Evolutionary conservation across 2,888 invertebrate species (phyloP).

Genomic region (Ornithoptera priamus): DNA sequence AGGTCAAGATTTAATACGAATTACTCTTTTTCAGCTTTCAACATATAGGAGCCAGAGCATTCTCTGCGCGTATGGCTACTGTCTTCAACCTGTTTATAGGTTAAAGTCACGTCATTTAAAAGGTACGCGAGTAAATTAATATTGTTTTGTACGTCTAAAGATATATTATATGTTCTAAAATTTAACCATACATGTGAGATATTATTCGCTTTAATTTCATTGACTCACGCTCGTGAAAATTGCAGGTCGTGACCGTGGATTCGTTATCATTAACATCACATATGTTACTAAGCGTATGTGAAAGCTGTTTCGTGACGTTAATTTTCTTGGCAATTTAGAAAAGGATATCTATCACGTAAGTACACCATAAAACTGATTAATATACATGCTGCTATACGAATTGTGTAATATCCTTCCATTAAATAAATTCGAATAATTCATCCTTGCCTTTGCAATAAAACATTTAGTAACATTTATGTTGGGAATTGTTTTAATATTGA

Average conservation of each 20-base stretch:
- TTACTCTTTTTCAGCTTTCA: neutral
- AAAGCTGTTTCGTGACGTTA: constrained; percentile 17
- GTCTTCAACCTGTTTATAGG: neutral
- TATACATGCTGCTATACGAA: too few relatives aligned
- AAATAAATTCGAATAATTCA: too few relatives aligned
- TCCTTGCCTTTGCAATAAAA: too few relatives aligned
- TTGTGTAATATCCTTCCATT: too few relatives aligned
- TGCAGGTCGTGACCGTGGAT: constrained; percentile 8
- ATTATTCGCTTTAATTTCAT: constrained; percentile 11
- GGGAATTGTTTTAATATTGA: too few relatives aligned
- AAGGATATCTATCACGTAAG: constrained; percentile 3
- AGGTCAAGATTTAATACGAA: too few relatives aligned
- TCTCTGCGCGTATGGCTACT: neutral
- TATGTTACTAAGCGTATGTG: constrained; percentile 20
- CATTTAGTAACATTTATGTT: too few relatives aligned
- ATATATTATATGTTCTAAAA: constrained; percentile 2
- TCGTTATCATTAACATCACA: constrained; percentile 18
- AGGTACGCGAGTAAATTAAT: neutral
- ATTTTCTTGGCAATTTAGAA: constrained; percentile 12
- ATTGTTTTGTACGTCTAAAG: neutral
- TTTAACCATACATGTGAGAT: constrained; percentile 1
- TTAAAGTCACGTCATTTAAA: neutral
- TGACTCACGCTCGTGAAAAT: constrained; percentile 22
- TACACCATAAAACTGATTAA: neutral
- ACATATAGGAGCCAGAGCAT: neutral